phyloP scores from a whole-genome alignment of 1,140 invertebrate genomes.

The Halictus rubicundus region DNA sequence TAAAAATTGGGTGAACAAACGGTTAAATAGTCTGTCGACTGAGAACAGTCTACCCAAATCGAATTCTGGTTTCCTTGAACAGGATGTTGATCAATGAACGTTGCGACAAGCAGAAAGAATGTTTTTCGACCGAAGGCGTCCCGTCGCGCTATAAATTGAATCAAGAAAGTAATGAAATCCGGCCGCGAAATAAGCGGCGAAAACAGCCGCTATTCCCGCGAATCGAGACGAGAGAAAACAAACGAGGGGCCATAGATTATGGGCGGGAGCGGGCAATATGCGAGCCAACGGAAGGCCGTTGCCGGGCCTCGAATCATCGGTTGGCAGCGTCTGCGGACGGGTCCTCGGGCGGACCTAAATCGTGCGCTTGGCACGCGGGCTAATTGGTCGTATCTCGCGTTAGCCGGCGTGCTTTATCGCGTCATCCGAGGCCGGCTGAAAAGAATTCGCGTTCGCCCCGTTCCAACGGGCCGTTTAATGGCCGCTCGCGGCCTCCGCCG shows the following conservation, averaged over 20 bases:
- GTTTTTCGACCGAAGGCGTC: too few species aligned
- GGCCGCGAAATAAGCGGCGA: background rate
- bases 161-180: background rate
- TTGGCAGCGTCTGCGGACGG: conserved; percentile 59
- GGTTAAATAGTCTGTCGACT: too few species aligned
- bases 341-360: conserved; percentile 60
- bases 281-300: conserved; percentile 30
- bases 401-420: conserved; percentile 71
- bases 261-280: conserved; percentile 36
- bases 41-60: too few species aligned
- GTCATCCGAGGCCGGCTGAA: conserved; percentile 72
- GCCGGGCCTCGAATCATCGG: conserved; percentile 62
- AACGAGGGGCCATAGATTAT: conserved; percentile 29
- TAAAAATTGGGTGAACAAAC: too few species aligned
- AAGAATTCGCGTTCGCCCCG: conserved; percentile 56
- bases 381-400: conserved; percentile 76
- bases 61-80: too few species aligned
- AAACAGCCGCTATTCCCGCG: background rate
- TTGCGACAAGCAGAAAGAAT: too few species aligned
- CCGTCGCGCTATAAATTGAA: background rate
- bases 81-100: too few species aligned
- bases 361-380: conserved; percentile 72
- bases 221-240: conserved; percentile 21
- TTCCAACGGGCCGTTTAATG: conserved; percentile 49
- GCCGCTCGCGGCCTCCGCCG: conserved; percentile 5